Evolutionary conservation across 2,797 vertebrate species (phyloP), one percentile per base, ranked within the genome.

Genomic region (Enteromius paludinosus): DNA sequence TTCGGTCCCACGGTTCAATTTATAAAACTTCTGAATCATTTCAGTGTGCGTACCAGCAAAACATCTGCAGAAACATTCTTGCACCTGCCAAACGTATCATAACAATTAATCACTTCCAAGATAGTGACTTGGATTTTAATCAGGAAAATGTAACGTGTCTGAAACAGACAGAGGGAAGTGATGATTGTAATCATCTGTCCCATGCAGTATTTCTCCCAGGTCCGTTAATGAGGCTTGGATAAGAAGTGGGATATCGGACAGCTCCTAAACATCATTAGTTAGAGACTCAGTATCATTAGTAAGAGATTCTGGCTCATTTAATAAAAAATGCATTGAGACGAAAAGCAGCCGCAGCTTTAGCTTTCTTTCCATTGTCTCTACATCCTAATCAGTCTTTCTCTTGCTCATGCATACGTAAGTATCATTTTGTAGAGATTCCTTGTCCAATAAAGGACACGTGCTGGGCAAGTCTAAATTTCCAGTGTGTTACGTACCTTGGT

Each of bases 101-200:
- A 65, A 65, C 83, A 87, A 89, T 89, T 74, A 89, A 89, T 89
- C 82, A 72, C 64, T 85, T 86, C 80, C 83, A 59, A 88, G 83
- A 86, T 81, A 87, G 59, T 69, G 79, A 83, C 81, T 87, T 84
- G 83, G 78, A 86, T 87, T 79, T 85, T 87, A 90, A 89, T 91
- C 86, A 89, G 81, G 86, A 83, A 82, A 88, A 85, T 87, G 76
- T 80, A 82, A 81, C 56, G 20, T 61, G 71, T 83, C 80, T 49
- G 61, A 86, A 68, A 70, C 79, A 71, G 62, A 72, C 43, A n/a
- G 76, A 77, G 77, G 59, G 74, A 86, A 56, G 54, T 73, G 54
- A 56, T 77, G 64, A 84, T 81, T 77, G 83, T 87, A 83, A 90
- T 87, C 84, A 84, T 12, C 66, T 71, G 77, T 87, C 77, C 75